These are phyloP conservation scores for Pharmacophagus antenor DNA, from an alignment of 2,888 invertebrate species.

Conservation along the genomic window DNA sequence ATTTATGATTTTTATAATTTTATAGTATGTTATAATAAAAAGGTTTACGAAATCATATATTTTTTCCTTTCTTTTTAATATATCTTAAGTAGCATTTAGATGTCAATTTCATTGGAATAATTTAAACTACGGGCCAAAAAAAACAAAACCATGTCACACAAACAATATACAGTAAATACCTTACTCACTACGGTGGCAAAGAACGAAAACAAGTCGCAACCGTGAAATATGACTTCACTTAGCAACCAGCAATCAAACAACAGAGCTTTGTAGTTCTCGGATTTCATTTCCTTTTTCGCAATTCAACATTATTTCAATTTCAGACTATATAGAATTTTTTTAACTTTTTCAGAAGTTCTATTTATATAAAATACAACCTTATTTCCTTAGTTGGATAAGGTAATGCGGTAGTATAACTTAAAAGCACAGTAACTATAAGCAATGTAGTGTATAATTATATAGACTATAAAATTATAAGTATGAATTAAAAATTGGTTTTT, in stretches of 20 bases:
- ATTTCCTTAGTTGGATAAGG: too few relatives aligned
- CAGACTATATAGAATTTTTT: not conserved
- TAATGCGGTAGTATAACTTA: too few relatives aligned
- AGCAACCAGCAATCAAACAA: constrained; percentile 77
- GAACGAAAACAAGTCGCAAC: constrained; percentile 59
- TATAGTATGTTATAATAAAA: too few relatives aligned
- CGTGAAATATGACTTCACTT: constrained; percentile 78
- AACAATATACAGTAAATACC: constrained; percentile 40
- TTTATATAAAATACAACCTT: not conserved
- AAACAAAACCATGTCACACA: constrained; percentile 32
- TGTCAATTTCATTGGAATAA: too few relatives aligned
- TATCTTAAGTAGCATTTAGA: too few relatives aligned
- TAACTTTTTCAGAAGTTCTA: not conserved
- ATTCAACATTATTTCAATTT: constrained; percentile 1
- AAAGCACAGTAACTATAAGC: too few relatives aligned
- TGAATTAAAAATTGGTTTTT: too few relatives aligned
- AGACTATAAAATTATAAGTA: too few relatives aligned
- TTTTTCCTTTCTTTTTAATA: too few relatives aligned
- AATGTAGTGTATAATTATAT: too few relatives aligned
- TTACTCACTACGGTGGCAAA: constrained; percentile 41
- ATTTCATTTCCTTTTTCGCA: constrained; percentile 41
- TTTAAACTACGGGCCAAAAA: constrained; percentile 30
- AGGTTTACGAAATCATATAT: too few relatives aligned
- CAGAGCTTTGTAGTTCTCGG: constrained; percentile 60
- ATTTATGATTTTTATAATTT: too few relatives aligned